Percentiles rank a stretch among this genome's conserved stretches.
phyloP scores from a whole-genome alignment of 1,140 invertebrate species.

The Luehdorfia chinensis region DNA sequence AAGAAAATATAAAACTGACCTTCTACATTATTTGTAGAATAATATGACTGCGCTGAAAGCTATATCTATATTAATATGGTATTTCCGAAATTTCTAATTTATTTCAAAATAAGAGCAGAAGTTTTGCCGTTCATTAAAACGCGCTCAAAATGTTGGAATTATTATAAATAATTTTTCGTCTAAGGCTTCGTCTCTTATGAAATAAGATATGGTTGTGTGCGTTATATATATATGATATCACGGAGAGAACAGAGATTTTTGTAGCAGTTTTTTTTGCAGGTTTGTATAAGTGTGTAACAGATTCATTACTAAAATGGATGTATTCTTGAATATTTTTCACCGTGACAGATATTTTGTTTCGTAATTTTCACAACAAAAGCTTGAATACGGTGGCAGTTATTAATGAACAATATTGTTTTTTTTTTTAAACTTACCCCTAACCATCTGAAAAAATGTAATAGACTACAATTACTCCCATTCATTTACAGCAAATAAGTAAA shows the following conservation, averaged over 20 bases:
- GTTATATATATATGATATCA: conserved; percentile 27
- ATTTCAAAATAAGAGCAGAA: not conserved
- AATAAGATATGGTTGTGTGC: conserved; percentile 64
- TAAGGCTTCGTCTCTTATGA: conserved; percentile 55
- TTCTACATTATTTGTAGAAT: no score
- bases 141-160: conserved; percentile 9
- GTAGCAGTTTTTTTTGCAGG: conserved; percentile 32
- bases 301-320: not conserved
- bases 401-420: not conserved
- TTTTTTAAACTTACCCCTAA: no score
- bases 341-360: not conserved
- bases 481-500: no score
- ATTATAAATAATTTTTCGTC: conserved; percentile 14
- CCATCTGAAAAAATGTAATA: no score
- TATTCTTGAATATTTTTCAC: not conserved
- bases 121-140: conserved; percentile 1
- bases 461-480: no score
- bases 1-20: no score
- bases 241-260: conserved; percentile 27
- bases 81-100: not conserved
- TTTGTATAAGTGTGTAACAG: not conserved
- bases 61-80: not conserved
- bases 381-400: not conserved
- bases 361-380: not conserved
- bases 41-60: no score